phyloP scores from a whole-genome alignment of 2,797 vertebrate genomes.

The Eurystomus glaucurus region DNA sequence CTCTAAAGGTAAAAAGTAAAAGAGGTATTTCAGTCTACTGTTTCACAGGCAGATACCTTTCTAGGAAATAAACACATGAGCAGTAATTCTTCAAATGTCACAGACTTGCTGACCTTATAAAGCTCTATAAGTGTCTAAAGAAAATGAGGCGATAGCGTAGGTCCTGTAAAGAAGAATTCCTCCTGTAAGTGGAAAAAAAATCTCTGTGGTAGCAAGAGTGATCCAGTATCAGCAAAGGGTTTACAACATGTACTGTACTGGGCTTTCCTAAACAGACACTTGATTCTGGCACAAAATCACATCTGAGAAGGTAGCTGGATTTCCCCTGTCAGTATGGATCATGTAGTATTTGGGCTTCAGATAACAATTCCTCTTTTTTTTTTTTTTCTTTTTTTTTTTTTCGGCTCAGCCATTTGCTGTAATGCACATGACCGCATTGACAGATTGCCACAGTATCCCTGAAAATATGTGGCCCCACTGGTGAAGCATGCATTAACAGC shows the following conservation, averaged over 20 bases:
- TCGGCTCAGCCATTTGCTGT: not conserved
- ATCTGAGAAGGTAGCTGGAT: not conserved
- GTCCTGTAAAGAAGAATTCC: not conserved
- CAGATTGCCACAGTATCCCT: not conserved
- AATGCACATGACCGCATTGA: not conserved
- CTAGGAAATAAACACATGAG: not conserved
- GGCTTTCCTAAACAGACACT: not conserved
- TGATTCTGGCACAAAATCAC: not conserved
- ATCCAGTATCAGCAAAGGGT: not conserved
- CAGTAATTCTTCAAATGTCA: conserved; percentile 15
- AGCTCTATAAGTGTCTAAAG: not conserved
- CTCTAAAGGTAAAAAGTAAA: not conserved
- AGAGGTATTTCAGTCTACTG: not conserved
- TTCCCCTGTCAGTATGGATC: not conserved
- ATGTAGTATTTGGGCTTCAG: not conserved
- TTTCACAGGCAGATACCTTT: not conserved
- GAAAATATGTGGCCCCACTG: not conserved
- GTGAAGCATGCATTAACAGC: not conserved
- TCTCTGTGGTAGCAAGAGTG: not conserved
- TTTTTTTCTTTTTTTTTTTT: not conserved
- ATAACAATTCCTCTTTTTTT: not conserved
- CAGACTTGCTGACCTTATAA: not conserved
- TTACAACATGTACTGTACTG: not conserved
- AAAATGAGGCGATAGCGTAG: not conserved
- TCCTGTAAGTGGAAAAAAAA: not conserved